phyloP scores from a whole-genome alignment of 1,140 invertebrate species.

The Glomeris maerens region DNA sequence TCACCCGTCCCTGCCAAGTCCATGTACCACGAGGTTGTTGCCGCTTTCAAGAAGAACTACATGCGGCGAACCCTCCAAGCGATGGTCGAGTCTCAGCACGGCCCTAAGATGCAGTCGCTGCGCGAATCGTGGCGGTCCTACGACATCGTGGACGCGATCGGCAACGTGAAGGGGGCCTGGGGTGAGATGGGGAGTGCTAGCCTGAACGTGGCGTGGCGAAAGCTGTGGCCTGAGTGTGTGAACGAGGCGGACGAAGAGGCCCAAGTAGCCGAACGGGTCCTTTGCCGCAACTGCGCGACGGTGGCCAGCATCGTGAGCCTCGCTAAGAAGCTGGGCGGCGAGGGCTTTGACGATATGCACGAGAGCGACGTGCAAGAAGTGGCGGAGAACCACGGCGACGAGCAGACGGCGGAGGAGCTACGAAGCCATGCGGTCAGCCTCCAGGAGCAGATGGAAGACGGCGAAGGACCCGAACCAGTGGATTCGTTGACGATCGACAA shows the following conservation, averaged over 20 bases:
- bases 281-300: too few species aligned
- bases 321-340: not conserved
- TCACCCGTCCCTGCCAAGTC: constrained; percentile 15
- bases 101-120: not conserved
- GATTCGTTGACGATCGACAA: too few species aligned
- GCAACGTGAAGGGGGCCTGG: not conserved
- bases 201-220: not conserved
- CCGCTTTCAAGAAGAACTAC: constrained; percentile 18
- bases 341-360: not conserved
- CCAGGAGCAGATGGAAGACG: too few species aligned
- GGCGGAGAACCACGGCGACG: not conserved
- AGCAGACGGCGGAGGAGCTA: not conserved
- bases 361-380: not conserved
- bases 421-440: too few species aligned
- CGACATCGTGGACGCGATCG: not conserved
- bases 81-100: not conserved
- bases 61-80: constrained; percentile 6
- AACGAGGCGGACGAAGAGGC: too few species aligned
- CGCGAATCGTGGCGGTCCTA: not conserved
- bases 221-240: not conserved
- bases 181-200: not conserved
- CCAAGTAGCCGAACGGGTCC: too few species aligned
- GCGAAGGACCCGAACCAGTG: too few species aligned
- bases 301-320: not conserved
- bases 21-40: constrained; percentile 17